A percentile compares a stretch with the other conserved stretches of the same genome.
phyloP scores from a whole-genome alignment of 2,797 vertebrate species.

The Amblyopsis hoosieri region DNA sequence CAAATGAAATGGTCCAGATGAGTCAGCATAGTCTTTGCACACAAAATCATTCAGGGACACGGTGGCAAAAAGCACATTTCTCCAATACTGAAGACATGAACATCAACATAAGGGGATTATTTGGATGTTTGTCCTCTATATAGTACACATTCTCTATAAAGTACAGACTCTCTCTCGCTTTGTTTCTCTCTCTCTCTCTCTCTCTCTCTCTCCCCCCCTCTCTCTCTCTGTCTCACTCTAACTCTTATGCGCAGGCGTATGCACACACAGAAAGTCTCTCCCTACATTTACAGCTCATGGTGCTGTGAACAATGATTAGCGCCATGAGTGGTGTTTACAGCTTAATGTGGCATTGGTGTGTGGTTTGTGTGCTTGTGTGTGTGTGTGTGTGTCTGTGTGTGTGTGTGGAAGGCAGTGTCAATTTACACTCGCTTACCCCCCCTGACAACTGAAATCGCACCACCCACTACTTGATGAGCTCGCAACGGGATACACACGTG shows the following conservation, averaged over 20 bases:
- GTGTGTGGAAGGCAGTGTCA: slow-evolving; percentile 70
- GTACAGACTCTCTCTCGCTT: too few species aligned
- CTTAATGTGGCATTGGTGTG: slow-evolving; percentile 52
- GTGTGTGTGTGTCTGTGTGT: slow-evolving; percentile 43
- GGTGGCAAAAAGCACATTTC: slow-evolving; percentile 18
- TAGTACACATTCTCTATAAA: background rate
- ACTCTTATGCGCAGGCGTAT: background rate
- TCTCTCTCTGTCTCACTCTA: slow-evolving; percentile 23
- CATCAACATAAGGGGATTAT: slow-evolving; percentile 8
- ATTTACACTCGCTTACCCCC: slow-evolving; percentile 77
- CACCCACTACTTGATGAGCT: slow-evolving; percentile 70
- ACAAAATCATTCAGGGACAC: slow-evolving; percentile 1
- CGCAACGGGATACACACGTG: slow-evolving; percentile 46
- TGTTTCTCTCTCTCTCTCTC: background rate
- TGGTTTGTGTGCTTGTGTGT: slow-evolving; percentile 7
- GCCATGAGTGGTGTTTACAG: slow-evolving; percentile 56
- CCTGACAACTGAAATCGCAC: slow-evolving; percentile 75
- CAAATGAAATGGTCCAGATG: slow-evolving; percentile 57
- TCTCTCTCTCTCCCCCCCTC: background rate
- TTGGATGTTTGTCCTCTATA: background rate
- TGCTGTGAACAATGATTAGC: slow-evolving; percentile 58
- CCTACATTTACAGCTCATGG: slow-evolving; percentile 37
- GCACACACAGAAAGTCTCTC: background rate
- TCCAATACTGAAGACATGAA: slow-evolving; percentile 7
- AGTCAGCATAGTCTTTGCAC: slow-evolving; percentile 48